These are phyloP conservation scores for Meiosimyza decipiens DNA, from an alignment of 2,888 invertebrate genomes.

Conservation along the genomic window DNA sequence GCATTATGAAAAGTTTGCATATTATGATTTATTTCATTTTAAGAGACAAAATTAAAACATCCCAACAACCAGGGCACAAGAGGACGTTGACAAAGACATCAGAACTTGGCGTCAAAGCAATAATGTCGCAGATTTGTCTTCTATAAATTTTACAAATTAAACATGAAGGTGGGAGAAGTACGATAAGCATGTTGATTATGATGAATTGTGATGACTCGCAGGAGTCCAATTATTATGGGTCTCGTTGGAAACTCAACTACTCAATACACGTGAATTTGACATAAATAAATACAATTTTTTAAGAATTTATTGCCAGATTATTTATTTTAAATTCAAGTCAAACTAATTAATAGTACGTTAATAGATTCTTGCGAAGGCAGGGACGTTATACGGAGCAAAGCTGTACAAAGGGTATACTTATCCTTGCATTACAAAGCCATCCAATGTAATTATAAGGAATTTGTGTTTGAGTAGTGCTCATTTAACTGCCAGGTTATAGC, in stretches of 20 bases:
- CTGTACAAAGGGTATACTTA: no score
- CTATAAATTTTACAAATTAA: conserved; percentile 41
- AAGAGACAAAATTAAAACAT: conserved; percentile 37
- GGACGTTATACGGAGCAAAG: no score
- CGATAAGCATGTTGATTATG: conserved; percentile 7
- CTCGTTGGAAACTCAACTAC: neutral
- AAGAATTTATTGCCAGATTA: no score
- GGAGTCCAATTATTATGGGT: conserved; percentile 36
- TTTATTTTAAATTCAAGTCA: no score
- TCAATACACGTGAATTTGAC: neutral
- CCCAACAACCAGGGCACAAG: conserved; percentile 1
- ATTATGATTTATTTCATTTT: conserved; percentile 44
- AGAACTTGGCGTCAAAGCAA: conserved; percentile 30
- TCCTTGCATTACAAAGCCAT: no score
- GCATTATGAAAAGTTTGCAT: conserved; percentile 33
- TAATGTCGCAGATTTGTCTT: conserved; percentile 38
- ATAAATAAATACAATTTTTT: no score
- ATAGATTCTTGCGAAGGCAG: no score
- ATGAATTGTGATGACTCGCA: conserved; percentile 32
- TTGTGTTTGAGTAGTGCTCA: no score
- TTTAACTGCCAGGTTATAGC: no score
- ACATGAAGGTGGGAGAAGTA: conserved; percentile 27
- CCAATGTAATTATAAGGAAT: no score
- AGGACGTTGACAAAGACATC: conserved; percentile 39
- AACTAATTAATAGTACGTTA: no score